Evolutionary conservation across 1,140 invertebrate genomes (phyloP), one percentile per base, ranked within the genome.

Genomic region (Drosophila mojavensis): DNA sequence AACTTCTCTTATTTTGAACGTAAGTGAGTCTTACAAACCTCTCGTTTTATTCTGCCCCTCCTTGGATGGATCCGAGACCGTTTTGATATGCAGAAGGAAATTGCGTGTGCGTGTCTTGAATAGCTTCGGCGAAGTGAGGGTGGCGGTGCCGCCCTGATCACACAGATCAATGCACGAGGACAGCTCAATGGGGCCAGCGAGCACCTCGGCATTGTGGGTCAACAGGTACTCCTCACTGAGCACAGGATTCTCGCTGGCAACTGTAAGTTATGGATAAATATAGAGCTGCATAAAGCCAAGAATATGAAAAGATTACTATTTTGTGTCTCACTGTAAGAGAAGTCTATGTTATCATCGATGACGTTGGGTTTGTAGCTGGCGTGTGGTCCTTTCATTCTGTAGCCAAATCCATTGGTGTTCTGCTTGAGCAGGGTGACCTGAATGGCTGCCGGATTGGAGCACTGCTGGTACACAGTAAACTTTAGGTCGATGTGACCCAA

Each of bases 401-500:
- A 93, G 0, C 95, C 96, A 66, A 96, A 95, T 3, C 96, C 95
- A 58, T 94, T 95, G 33, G 96, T 94, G 79, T 96, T 97, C 91
- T 97, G 97, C 83, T 97, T 96, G 4, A 98, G 92, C 13, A 98
- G 90, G 2, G 97, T 98, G 0, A 98, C 95, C 93, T 98, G 95
- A 58, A 96, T 95, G 64, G 94, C 93, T 0, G 95, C 94, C 24
- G 93, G 92, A 81, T 91, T 91, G 5, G 94, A 93, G 84, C 95
- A 96, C 13, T 95, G 94, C 7, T 95, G 94, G 81, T 97, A 96
- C 9, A 98, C 93, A 11, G 94, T 95, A 86, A 98, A 98, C 80
- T 96, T 95, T 6, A 98, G 94, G 92, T 98, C 97, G 15, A 98
- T 95, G 82, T 98, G 97, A 24, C 97, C 97, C 63, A 98, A 94